Percentiles rank a stretch among this genome's conserved stretches.
phyloP scores from a whole-genome alignment of 2,797 vertebrate species.

The Sandelia bainsii region DNA sequence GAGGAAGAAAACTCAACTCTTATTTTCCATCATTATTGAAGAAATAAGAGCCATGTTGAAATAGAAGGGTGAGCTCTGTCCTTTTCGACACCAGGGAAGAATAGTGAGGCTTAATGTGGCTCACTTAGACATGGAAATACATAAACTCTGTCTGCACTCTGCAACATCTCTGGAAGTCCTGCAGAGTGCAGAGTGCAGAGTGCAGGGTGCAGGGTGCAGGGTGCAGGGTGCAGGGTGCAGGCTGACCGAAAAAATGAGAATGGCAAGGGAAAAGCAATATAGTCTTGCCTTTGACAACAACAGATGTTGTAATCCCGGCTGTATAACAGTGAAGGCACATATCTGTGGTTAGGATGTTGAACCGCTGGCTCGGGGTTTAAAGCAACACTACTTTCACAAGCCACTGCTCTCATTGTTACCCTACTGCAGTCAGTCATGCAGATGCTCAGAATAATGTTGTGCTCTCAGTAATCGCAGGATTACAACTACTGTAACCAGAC shows the following conservation, averaged over 20 bases:
- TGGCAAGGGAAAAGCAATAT: slow-evolving; percentile 54
- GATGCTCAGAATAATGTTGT: slow-evolving; percentile 54
- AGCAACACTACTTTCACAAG: slow-evolving; percentile 67
- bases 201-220: slow-evolving; percentile 51
- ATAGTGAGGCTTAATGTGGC: slow-evolving; percentile 39
- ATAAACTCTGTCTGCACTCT: slow-evolving; percentile 28
- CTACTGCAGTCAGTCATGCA: slow-evolving; percentile 53
- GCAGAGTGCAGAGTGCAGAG: slow-evolving; percentile 48
- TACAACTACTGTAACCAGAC: slow-evolving; percentile 59
- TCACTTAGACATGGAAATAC: slow-evolving; percentile 44
- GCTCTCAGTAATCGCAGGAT: slow-evolving; percentile 62
- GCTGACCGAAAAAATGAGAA: slow-evolving; percentile 64
- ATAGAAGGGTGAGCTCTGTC: slow-evolving; percentile 31
- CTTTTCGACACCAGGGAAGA: slow-evolving; percentile 22
- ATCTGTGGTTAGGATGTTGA: slow-evolving; percentile 51
- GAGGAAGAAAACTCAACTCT: slow-evolving; percentile 29
- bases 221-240: slow-evolving; percentile 50
- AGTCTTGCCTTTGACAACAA: slow-evolving; percentile 50
- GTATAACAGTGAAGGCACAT: slow-evolving; percentile 50
- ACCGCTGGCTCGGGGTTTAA: slow-evolving; percentile 63
- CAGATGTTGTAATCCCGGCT: slow-evolving; percentile 76
- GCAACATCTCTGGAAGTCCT: slow-evolving; percentile 48
- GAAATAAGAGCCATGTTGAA: slow-evolving; percentile 17
- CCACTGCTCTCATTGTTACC: slow-evolving; percentile 69
- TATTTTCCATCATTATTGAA: slow-evolving; percentile 28